Evolutionary conservation across 2,797 vertebrate genomes (phyloP).

Genomic region (Bradypodion pumilum): DNA sequence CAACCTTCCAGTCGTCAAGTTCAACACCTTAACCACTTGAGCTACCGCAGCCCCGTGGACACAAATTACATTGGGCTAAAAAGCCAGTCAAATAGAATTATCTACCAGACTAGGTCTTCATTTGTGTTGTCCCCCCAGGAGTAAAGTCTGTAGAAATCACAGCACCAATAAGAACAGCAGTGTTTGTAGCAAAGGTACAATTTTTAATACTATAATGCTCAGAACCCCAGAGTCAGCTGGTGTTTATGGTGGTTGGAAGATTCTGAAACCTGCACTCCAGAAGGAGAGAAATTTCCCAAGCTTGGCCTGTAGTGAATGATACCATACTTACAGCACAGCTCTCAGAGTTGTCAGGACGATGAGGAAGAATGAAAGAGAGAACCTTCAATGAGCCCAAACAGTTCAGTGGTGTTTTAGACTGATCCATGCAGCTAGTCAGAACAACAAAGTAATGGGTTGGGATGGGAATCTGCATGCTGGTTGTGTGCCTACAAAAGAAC

Average conservation of each 20-base stretch:
- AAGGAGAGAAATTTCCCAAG: not conserved
- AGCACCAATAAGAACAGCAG: not conserved
- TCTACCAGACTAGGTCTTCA: not conserved
- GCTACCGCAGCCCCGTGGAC: too few species aligned
- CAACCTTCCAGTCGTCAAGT: too few species aligned
- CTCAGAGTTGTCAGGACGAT: constrained; percentile 86
- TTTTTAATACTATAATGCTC: too few species aligned
- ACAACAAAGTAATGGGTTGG: constrained; percentile 94
- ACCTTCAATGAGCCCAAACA: constrained; percentile 79
- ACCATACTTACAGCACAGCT: constrained; percentile 87
- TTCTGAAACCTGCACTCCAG: too few species aligned
- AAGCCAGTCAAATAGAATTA: not conserved
- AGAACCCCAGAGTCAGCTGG: too few species aligned
- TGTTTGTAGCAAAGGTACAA: too few species aligned
- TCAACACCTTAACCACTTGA: too few species aligned
- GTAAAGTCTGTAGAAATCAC: not conserved
- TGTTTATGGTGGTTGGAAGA: too few species aligned
- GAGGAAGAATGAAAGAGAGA: constrained; percentile 87
- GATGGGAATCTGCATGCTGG: constrained; percentile 71
- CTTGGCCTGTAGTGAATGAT: not conserved
- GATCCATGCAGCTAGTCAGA: constrained; percentile 86
- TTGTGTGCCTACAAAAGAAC: constrained; percentile 61
- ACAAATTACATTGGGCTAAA: not conserved
- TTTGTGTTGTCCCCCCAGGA: not conserved
- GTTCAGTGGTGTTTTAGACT: constrained; percentile 58